A percentile compares a stretch with the other conserved stretches of the same genome.
phyloP scores from a whole-genome alignment of 2,888 invertebrate genomes.

The Tenthredo scrophulariae region DNA sequence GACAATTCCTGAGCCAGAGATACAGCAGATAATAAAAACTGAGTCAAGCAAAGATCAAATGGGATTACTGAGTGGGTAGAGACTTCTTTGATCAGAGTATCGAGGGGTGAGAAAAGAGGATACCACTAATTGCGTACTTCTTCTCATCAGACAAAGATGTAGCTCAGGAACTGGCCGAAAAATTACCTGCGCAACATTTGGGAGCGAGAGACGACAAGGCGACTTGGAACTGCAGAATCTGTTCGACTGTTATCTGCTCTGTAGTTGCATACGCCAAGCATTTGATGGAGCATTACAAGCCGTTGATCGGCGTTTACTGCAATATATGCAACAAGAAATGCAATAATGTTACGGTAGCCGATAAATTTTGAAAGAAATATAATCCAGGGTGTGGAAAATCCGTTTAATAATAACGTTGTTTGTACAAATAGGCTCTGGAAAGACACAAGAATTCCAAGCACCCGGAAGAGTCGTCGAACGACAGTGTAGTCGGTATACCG shows the following conservation, averaged over 20 bases:
- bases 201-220: conserved; percentile 69
- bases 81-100: background rate
- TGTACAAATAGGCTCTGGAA: conserved; percentile 56
- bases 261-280: conserved; percentile 77
- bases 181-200: conserved; percentile 66
- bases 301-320: conserved; percentile 62
- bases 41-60: conserved; percentile 47
- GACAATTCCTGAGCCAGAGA: conserved; percentile 36
- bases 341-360: conserved; percentile 61
- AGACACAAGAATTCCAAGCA: conserved; percentile 59
- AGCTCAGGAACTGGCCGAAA: conserved; percentile 65
- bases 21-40: conserved; percentile 51
- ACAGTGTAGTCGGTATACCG: conserved; percentile 60
- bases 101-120: background rate
- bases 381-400: background rate
- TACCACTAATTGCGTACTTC: background rate
- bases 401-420: background rate
- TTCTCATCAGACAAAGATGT: conserved; percentile 59
- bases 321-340: conserved; percentile 67
- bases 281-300: conserved; percentile 76
- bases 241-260: conserved; percentile 74
- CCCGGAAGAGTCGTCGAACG: conserved; percentile 52
- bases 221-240: conserved; percentile 78
- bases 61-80: conserved; percentile 48
- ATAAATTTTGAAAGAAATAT: background rate